Conservation (phyloP, 2,797 vertebrate species). For the Channallabes apus region DNA sequence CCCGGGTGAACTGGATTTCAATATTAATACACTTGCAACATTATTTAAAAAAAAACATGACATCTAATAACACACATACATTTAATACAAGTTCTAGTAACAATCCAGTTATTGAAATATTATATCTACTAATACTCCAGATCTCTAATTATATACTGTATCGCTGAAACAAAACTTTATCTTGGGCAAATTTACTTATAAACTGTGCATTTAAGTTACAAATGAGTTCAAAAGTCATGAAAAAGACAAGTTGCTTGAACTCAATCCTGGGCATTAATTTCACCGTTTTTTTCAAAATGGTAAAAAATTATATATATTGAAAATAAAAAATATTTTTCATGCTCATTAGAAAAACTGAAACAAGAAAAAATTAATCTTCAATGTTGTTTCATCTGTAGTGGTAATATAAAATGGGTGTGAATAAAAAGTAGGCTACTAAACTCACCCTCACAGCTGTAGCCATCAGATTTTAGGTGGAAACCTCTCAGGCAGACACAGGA, state of each 20-base stretch:
- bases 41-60: background rate
- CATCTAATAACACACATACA: background rate
- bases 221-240: background rate
- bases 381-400: background rate
- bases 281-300: background rate
- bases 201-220: background rate
- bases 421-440: background rate
- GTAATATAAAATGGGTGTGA: background rate
- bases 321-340: background rate
- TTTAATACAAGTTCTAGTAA: background rate
- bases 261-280: background rate
- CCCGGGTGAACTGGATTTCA: background rate
- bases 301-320: background rate
- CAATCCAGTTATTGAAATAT: background rate
- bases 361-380: background rate
- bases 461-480: constrained; percentile 81
- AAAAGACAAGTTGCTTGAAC: background rate
- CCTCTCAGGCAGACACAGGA: constrained; percentile 82
- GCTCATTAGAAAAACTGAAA: background rate
- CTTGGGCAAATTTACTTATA: background rate
- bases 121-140: background rate
- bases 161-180: background rate
- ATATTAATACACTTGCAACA: background rate
- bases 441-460: constrained; percentile 83
- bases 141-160: background rate